Conservation (phyloP, 37 sponge, comb jelly and placozoan species). For the Halichondria panicea region DNA sequence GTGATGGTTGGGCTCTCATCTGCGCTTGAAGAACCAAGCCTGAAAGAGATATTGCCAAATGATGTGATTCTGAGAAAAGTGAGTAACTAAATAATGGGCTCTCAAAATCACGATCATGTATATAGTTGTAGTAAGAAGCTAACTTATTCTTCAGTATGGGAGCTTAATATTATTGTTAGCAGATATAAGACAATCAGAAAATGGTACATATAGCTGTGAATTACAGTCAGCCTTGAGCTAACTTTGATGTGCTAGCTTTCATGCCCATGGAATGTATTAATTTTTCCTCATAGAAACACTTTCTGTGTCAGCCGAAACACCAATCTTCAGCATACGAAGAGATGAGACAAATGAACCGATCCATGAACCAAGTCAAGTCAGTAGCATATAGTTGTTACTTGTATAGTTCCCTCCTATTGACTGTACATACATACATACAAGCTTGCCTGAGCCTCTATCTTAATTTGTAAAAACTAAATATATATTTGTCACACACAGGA, state of each 20-base stretch:
- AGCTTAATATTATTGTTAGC: not conserved
- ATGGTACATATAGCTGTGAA: too few species aligned
- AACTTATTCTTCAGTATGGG: not conserved
- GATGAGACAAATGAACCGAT: conserved; percentile 23
- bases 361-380: conserved; percentile 56
- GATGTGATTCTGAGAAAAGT: conserved; percentile 35
- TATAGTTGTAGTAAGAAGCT: not conserved
- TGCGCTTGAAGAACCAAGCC: conserved; percentile 23
- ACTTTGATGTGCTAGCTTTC: not conserved
- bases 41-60: conserved; percentile 1
- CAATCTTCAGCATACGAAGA: conserved; percentile 51
- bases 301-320: conserved; percentile 56
- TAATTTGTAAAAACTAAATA: too few species aligned
- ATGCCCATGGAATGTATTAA: not conserved
- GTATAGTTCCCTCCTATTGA: not conserved
- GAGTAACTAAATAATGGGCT: not conserved
- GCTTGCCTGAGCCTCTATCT: too few species aligned
- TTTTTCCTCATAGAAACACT: conserved; percentile 41
- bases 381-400: conserved; percentile 1
- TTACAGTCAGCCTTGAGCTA: too few species aligned
- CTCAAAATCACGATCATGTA: not conserved
- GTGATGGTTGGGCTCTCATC: conserved; percentile 44
- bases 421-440: too few species aligned
- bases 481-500: too few species aligned
- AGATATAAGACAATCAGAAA: too few species aligned